Evolutionary conservation across 2,888 invertebrate species (phyloP), one percentile per base, ranked within the genome.

Genomic region (Thereva nobilitata): DNA sequence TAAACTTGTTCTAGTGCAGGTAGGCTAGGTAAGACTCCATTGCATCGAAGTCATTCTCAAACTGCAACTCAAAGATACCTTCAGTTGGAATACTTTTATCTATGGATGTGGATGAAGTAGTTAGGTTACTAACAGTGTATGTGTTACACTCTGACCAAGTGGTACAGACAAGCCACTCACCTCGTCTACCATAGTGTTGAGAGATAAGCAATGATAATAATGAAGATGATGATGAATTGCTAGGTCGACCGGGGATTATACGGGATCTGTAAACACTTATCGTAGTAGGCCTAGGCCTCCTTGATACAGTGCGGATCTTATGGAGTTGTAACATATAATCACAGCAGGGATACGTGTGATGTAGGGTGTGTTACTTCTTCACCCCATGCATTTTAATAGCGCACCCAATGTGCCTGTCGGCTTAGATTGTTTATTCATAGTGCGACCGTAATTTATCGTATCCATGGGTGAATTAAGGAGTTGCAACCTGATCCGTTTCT

Each of bases 341-440:
- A 12, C 38, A 53, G 35, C 52, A 44, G 42, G 53, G 37, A 53
- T 45, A 34, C 44, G 50, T 40, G 52, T 42, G 38, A 53, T 61
- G 65, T 38, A 44, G 64, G 42, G 40, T 50, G 52, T 53, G 61
- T 35, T 41, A 23, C 35, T 45, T 40, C 41, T 40, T 38, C 59
- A 61, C 50, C 61, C 56, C 44, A 41, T 65, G 6, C 34, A 10
- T 12, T 45, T 37, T 23, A 49, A 50, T 56, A 55, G 50, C 57
- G 54, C 49, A 57, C 45, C 45, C 45, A 57, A 64, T 52, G 64
- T 52, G 23, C 23, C 23, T 23, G 45, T 66, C 53, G 50, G 52
- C 61, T 53, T 34, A 45, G 47, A 57, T 53, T 56, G 65, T 67
- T 64, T 67, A 66, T 65, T 66, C 63, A 67, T 68, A 65, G 64